Conservation (phyloP, 2,797 vertebrate species). For the Anguilla megastoma region DNA sequence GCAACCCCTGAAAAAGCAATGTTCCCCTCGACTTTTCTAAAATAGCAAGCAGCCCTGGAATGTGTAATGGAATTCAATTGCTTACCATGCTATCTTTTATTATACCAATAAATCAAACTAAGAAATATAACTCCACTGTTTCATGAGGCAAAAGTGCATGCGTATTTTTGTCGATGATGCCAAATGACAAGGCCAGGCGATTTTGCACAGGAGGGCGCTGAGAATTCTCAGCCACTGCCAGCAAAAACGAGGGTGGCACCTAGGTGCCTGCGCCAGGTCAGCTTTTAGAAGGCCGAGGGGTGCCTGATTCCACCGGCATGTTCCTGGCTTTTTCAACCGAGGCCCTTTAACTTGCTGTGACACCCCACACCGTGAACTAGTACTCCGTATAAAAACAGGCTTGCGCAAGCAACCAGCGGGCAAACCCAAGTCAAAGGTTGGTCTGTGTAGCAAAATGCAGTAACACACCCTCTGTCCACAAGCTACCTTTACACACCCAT, state of each 20-base stretch:
- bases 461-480: background rate
- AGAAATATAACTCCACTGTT: background rate
- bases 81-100: background rate
- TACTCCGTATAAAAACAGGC: background rate
- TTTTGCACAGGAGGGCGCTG: background rate
- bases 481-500: background rate
- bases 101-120: background rate
- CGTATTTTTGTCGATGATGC: background rate
- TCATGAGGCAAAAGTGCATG: background rate
- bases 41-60: background rate
- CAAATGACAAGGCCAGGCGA: background rate
- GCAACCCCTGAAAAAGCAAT: background rate
- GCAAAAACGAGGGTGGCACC: background rate
- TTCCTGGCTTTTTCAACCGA: background rate
- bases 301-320: background rate
- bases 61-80: background rate
- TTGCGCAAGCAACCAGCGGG: background rate
- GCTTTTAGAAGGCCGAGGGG: background rate
- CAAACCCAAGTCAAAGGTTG: background rate
- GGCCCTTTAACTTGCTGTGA: background rate
- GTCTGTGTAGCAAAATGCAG: background rate
- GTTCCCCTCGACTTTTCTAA: background rate
- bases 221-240: background rate
- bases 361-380: background rate
- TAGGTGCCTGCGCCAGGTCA: background rate